These are phyloP conservation scores for Tadarida brasiliensis DNA, from an alignment of 2,797 vertebrate species.

Conservation along the genomic window DNA sequence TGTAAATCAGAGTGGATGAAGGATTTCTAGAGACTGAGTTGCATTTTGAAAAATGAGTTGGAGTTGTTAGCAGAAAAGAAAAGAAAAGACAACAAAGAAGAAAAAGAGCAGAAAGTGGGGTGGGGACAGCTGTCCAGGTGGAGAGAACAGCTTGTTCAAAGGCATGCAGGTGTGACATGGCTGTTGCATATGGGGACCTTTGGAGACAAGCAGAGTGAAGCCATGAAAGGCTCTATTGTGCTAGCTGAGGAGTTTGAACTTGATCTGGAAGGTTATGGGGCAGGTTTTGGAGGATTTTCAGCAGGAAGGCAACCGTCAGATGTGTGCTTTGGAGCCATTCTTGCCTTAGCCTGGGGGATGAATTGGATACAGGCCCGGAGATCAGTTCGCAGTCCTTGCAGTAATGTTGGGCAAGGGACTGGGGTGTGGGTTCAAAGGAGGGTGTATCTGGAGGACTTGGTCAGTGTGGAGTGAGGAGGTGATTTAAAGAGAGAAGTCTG, in stretches of 20 bases:
- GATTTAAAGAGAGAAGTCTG: neutral
- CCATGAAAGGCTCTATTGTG: neutral
- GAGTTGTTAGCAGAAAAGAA: conserved; percentile 3
- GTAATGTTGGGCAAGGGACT: neutral
- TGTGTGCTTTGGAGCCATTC: neutral
- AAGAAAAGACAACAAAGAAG: rapidly evolving
- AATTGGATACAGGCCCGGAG: neutral
- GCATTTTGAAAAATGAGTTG: conserved; percentile 15
- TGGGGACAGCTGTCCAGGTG: neutral
- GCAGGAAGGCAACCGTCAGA: neutral
- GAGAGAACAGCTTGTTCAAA: neutral
- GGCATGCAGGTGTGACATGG: neutral
- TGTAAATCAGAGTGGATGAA: neutral
- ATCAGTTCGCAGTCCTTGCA: neutral
- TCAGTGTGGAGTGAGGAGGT: neutral
- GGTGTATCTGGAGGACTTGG: neutral
- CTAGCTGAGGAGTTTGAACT: neutral
- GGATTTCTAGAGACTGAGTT: neutral
- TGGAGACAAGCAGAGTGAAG: neutral
- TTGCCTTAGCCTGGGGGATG: neutral
- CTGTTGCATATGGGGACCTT: neutral
- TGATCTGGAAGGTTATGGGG: conserved; percentile 32
- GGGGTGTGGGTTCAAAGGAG: neutral
- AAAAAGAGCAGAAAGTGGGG: neutral
- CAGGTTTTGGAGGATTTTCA: neutral